Conservation (phyloP, 2,888 invertebrate species). For the Osmoderma eremita region DNA sequence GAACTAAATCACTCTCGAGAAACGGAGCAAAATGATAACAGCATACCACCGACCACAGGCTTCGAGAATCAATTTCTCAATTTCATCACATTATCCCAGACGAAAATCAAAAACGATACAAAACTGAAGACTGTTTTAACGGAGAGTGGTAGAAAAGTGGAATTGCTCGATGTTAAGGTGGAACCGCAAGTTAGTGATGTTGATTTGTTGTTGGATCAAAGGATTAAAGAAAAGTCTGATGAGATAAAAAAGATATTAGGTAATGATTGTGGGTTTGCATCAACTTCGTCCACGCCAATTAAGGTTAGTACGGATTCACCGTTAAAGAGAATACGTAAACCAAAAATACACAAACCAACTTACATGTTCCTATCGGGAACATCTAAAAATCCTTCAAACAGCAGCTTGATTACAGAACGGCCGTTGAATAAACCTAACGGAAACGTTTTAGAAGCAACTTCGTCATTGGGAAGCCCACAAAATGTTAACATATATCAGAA, state of each 20-base stretch:
- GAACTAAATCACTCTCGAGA: not conserved
- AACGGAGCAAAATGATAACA: not conserved
- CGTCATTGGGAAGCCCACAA: not conserved
- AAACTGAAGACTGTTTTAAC: not conserved
- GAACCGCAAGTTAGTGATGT: not conserved
- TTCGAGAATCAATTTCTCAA: constrained; percentile 37
- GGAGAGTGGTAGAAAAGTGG: not conserved
- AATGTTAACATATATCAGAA: constrained; percentile 17
- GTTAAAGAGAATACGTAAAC: constrained; percentile 38
- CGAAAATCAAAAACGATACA: constrained; percentile 12
- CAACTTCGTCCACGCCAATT: not conserved
- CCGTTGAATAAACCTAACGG: not conserved
- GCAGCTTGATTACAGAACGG: not conserved
- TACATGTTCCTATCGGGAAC: not conserved
- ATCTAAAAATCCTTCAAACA: not conserved
- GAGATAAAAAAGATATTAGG: constrained; percentile 34
- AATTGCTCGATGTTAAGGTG: constrained; percentile 14
- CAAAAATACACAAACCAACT: constrained; percentile 15
- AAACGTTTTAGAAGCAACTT: not conserved
- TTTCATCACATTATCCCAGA: constrained; percentile 34
- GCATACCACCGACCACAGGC: not conserved
- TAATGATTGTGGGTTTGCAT: not conserved
- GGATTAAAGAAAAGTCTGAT: constrained; percentile 27
- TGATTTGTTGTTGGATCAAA: constrained; percentile 14
- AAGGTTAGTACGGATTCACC: constrained; percentile 8